A percentile compares a stretch with the other conserved stretches of the same genome.
phyloP scores from a whole-genome alignment of 1,140 invertebrate species.

The Panulirus ornatus region DNA sequence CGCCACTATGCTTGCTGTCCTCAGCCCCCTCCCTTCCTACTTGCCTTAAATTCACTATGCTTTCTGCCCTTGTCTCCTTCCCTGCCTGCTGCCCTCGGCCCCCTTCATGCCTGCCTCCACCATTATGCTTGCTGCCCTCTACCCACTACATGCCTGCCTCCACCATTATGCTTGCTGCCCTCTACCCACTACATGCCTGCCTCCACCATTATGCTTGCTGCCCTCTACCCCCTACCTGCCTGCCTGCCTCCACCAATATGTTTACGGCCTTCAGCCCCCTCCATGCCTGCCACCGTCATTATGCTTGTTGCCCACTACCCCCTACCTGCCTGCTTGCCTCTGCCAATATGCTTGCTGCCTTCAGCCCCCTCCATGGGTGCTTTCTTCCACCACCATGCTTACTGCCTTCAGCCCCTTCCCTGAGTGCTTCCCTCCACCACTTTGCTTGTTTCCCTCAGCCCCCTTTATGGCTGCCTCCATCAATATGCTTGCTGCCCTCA shows the following conservation, averaged over 20 bases:
- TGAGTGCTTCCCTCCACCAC: too few relatives aligned
- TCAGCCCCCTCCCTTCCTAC: not conserved
- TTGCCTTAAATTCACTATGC: not conserved
- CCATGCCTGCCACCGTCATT: not conserved
- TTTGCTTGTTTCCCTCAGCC: too few relatives aligned
- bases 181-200: not conserved
- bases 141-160: not conserved
- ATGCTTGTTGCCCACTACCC: not conserved
- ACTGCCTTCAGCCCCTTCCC: not conserved
- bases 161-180: not conserved
- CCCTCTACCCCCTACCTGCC: too few relatives aligned
- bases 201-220: too few relatives aligned
- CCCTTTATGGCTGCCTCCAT: too few relatives aligned
- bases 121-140: not conserved
- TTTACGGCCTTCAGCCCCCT: too few relatives aligned
- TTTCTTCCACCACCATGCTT: not conserved
- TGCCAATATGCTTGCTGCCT: not conserved
- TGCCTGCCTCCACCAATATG: not conserved
- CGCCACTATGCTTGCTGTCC: not conserved
- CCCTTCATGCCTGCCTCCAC: too few relatives aligned
- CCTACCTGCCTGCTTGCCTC: not conserved
- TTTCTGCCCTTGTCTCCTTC: not conserved
- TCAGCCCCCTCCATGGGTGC: not conserved
- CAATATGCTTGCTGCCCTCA: too few relatives aligned
- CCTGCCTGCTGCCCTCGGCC: not conserved